A percentile compares a stretch with the other conserved stretches of the same genome.
phyloP scores from a whole-genome alignment of 2,113 vertebrate genomes.

The Caloenas nicobarica region DNA sequence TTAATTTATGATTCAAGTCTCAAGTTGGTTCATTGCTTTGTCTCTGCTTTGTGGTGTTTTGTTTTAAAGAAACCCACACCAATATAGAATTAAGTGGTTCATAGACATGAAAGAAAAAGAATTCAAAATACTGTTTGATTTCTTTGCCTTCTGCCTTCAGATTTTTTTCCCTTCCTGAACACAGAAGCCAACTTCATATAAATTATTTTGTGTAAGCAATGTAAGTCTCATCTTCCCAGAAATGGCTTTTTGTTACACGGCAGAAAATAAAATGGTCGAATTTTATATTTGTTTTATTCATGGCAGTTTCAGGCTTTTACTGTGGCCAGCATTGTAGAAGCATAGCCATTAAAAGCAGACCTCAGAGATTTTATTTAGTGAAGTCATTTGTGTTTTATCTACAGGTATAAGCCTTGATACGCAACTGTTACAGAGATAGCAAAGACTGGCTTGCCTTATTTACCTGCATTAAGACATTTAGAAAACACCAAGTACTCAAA shows the following conservation, averaged over 20 bases:
- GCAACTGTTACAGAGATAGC: not conserved
- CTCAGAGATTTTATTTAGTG: slow-evolving; percentile 11
- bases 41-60: not conserved
- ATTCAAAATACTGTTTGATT: not conserved
- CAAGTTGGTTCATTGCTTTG: not conserved
- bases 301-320: not conserved
- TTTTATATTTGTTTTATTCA: slow-evolving; percentile 20
- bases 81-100: not conserved
- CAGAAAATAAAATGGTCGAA: not conserved
- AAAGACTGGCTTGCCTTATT: not conserved
- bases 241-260: not conserved
- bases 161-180: not conserved
- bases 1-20: not conserved
- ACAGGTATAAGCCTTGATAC: not conserved
- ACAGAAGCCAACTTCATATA: not conserved
- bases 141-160: not conserved
- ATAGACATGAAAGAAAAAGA: not conserved
- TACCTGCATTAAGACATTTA: not conserved
- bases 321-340: not conserved
- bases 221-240: not conserved
- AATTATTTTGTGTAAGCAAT: not conserved
- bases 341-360: not conserved
- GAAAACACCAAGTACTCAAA: not conserved
- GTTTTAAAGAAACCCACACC: not conserved
- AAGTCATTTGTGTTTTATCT: not conserved